Conservation (phyloP, 2,797 vertebrate species). For the Catharus ustulatus region DNA sequence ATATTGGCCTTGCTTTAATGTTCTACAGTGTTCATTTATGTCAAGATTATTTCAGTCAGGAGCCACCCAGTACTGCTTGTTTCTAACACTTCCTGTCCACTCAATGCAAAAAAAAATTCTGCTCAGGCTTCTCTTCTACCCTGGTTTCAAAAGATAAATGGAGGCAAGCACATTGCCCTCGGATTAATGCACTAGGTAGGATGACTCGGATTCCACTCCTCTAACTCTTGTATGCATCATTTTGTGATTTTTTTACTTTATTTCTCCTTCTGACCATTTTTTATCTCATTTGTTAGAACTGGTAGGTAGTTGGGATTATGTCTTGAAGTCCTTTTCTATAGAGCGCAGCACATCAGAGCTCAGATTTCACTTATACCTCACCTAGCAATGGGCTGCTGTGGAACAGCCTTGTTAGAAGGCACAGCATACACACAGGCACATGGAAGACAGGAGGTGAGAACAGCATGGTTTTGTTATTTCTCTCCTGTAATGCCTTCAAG, state of each 20-base stretch:
- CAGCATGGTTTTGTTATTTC: not conserved
- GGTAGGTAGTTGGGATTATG: not conserved
- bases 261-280: not conserved
- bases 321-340: not conserved
- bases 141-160: not conserved
- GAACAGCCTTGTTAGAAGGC: accelerated
- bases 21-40: not conserved
- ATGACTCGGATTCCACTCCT: not conserved
- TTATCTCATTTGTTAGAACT: not conserved
- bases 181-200: not conserved
- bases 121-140: not conserved
- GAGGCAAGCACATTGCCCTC: accelerated
- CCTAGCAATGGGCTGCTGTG: not conserved
- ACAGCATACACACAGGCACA: accelerated
- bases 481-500: not conserved
- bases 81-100: constrained; percentile 15
- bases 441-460: not conserved
- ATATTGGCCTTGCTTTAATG: constrained; percentile 63
- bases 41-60: constrained; percentile 34
- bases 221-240: not conserved
- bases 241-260: not conserved
- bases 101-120: constrained; percentile 5
- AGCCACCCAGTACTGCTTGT: constrained; percentile 8
- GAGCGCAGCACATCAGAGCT: not conserved
- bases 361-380: not conserved